Conservation (phyloP, 2,888 invertebrate genomes). For the Tachystola acroxantha region DNA sequence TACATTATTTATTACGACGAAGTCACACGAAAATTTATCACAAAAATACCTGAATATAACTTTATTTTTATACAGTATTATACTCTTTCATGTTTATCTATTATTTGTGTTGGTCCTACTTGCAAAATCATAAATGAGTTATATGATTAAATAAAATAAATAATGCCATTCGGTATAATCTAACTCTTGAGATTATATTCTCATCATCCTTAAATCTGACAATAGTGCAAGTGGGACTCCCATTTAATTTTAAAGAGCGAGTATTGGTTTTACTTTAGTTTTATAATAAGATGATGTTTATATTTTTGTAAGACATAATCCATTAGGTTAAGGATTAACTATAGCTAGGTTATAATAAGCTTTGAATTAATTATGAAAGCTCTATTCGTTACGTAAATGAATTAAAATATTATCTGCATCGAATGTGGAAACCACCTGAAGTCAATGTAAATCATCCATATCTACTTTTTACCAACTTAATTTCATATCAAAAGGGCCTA, state of each 20-base stretch:
- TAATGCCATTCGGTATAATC: too few species aligned
- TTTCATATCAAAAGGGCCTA: conserved; percentile 43
- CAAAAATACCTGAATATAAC: conserved; percentile 8
- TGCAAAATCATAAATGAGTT: conserved; percentile 19
- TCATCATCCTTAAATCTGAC: too few species aligned
- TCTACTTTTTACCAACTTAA: conserved; percentile 17
- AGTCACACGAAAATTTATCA: too few species aligned
- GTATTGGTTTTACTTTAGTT: conserved; percentile 12
- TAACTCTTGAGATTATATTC: too few species aligned
- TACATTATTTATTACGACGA: too few species aligned
- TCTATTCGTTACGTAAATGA: neutral
- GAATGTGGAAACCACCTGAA: conserved; percentile 3
- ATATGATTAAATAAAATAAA: too few species aligned
- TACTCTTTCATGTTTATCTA: conserved; percentile 16
- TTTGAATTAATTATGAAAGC: conserved; percentile 4
- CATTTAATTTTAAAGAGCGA: conserved; percentile 3
- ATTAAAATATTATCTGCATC: conserved; percentile 1
- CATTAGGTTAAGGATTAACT: conserved; percentile 30
- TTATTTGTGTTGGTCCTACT: conserved; percentile 9
- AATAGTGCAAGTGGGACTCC: conserved; percentile 10
- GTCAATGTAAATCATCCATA: conserved; percentile 20
- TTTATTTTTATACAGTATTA: conserved; percentile 33
- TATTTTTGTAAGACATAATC: conserved; percentile 51
- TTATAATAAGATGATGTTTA: conserved; percentile 36
- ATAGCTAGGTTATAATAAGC: conserved; percentile 5